Evolutionary conservation across 2,113 vertebrate species (phyloP).

Genomic region (Apeltes quadracus): DNA sequence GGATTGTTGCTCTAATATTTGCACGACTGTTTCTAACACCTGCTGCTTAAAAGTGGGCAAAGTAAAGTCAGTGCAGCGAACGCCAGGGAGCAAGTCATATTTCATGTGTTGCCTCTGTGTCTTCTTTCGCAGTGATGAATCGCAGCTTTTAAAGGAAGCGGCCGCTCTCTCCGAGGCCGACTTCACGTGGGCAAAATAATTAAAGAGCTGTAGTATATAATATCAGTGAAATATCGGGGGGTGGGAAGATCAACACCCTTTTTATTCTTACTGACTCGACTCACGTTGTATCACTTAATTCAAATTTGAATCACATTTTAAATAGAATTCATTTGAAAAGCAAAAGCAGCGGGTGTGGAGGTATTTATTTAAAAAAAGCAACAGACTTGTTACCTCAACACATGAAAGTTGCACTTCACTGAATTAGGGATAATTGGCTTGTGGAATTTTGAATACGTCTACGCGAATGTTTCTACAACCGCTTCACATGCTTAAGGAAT

Average conservation of each 20-base stretch:
- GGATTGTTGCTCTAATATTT: conserved; percentile 34
- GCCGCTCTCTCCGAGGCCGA: conserved; percentile 37
- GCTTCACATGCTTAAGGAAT: conserved; percentile 3
- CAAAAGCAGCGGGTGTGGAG: conserved; percentile 21
- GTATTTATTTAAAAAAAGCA: conserved; percentile 36
- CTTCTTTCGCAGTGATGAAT: conserved; percentile 48
- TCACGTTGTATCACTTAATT: background rate
- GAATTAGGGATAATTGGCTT: conserved; percentile 17
- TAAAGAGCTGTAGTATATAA: conserved; percentile 3
- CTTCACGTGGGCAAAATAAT: conserved; percentile 32
- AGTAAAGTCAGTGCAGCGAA: conserved; percentile 38
- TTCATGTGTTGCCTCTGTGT: conserved; percentile 24
- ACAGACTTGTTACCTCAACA: conserved; percentile 20
- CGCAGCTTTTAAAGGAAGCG: conserved; percentile 42
- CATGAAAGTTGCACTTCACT: conserved; percentile 30
- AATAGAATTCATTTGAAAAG: conserved; percentile 42
- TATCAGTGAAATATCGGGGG: background rate
- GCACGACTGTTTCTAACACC: background rate
- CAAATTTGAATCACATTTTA: conserved; percentile 34
- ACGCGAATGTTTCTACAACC: conserved; percentile 22
- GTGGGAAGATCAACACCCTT: background rate
- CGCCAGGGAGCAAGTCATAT: conserved; percentile 8
- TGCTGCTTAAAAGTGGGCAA: conserved; percentile 19
- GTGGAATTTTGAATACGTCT: conserved; percentile 5
- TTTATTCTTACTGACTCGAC: background rate